These are phyloP conservation scores for Rhyacichthys aspro DNA, from an alignment of 2,797 vertebrate species.

Conservation along the genomic window DNA sequence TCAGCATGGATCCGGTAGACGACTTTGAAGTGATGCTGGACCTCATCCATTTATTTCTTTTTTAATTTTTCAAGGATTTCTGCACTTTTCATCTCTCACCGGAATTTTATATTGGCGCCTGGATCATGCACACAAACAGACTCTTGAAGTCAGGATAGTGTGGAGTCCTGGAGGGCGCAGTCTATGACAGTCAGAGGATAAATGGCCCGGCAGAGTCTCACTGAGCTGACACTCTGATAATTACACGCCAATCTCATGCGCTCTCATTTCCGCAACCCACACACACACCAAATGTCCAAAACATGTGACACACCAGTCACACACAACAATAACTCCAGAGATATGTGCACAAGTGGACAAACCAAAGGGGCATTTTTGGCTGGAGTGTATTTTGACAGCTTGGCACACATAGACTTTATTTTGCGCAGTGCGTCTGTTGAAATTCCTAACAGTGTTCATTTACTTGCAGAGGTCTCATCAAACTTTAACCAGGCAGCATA, in stretches of 20 bases:
- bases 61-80: conserved; percentile 12
- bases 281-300: conserved; percentile 40
- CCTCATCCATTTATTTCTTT: conserved; percentile 27
- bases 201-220: conserved; percentile 63
- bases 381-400: conserved; percentile 24
- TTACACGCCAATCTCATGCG: conserved; percentile 73
- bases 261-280: conserved; percentile 60
- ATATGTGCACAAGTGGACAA: conserved; percentile 11
- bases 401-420: conserved; percentile 46
- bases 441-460: conserved; percentile 68
- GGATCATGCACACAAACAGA: conserved; percentile 21
- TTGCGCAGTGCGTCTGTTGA: conserved; percentile 68
- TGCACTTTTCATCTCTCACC: conserved; percentile 14
- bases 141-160: conserved; percentile 34
- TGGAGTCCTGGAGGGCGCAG: conserved; percentile 37
- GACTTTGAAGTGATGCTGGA: conserved; percentile 40
- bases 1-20: conserved; percentile 8
- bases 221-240: conserved; percentile 74
- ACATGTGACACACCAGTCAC: conserved; percentile 5
- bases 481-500: conserved; percentile 75
- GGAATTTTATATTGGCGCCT: conserved; percentile 24
- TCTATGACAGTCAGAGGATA: conserved; percentile 66
- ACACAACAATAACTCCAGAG: not conserved
- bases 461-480: conserved; percentile 73
- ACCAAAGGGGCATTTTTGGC: conserved; percentile 12